Evolutionary conservation across 1,140 invertebrate genomes (phyloP), one percentile per base, ranked within the genome.

Genomic region (Caerostris darwini): DNA sequence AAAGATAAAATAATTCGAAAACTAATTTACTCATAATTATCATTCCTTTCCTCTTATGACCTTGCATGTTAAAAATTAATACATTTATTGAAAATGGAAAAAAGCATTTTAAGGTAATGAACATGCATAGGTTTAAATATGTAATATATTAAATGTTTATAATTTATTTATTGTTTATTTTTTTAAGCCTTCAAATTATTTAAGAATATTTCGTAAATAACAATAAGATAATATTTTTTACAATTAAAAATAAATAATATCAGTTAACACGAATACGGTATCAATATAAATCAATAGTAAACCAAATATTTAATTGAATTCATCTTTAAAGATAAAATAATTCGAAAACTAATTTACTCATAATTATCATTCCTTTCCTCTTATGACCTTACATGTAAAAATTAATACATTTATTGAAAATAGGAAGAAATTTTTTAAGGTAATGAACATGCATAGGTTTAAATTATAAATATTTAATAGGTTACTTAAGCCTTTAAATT

Each of bases 231-330:
- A 34, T 34, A 34, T 34, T 34, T 34, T 34, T 34, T 34, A 34
- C 34, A 34, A 34, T 34, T 34, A 2, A 34, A n/a, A 34, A 34
- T 34, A 34, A 34, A 34, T 34, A 34, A 34, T 34, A 34, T 34
- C 34, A 34, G 34, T 34, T 34, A 34, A 34, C 34, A n/a, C 3
- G 17, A n/a, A n/a, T 83, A 4, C 3, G 56, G 57, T 83, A 58
- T 83, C n/a, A n/a, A 83, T 5, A 82, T 17, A 57, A 56, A 83
- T 7, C 54, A 34, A 6, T 8, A 19, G 81, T 7, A 56, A 83
- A 83, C n/a, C 17, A 83, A 83, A 83, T 57, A 57, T 83, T 83
- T 57, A 83, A 53, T 77, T 77, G 8, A 12, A 71, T 77, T 77
- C 2, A 34, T 34, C 34, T 77, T 77, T 77, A 50, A 34, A 50